These are phyloP conservation scores for Macrobrachium rosenbergii DNA, from an alignment of 1,140 invertebrate genomes.

Conservation along the genomic window DNA sequence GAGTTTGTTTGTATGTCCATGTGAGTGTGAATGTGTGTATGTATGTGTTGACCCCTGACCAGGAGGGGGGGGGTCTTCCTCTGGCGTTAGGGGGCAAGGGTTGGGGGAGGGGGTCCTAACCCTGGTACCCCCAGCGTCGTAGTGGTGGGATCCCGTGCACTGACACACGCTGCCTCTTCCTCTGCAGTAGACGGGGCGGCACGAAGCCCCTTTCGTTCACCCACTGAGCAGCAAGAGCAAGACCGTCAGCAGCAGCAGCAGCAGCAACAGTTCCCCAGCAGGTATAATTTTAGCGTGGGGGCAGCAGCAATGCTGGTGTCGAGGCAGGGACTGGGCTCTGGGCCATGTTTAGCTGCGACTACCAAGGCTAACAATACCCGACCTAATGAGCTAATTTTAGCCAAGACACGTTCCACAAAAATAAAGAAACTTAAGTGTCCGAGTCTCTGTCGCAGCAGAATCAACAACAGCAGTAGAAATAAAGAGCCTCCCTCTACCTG, in stretches of 20 bases:
- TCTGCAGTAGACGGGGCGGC: not conserved
- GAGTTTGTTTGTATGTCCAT: not conserved
- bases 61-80: not conserved
- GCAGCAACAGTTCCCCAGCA: not conserved
- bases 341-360: constrained; percentile 39
- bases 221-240: not conserved
- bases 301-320: constrained; percentile 18
- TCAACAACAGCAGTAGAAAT: not conserved
- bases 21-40: no score
- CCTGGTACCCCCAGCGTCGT: not conserved
- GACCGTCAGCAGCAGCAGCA: not conserved
- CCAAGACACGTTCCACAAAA: constrained; percentile 39
- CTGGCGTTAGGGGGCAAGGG: not conserved
- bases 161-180: constrained; percentile 1
- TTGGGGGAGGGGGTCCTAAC: not conserved
- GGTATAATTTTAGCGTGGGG: constrained; percentile 43
- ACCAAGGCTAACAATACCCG: constrained; percentile 40
- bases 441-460: not conserved
- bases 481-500: no score
- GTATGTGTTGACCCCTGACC: constrained; percentile 14
- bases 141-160: not conserved
- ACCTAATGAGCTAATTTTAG: constrained; percentile 41
- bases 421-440: not conserved
- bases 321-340: constrained; percentile 10
- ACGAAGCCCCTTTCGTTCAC: not conserved